Base-by-base conservation (phyloP, 2,113 vertebrate species). In the Lucifuga dentata region DNA sequence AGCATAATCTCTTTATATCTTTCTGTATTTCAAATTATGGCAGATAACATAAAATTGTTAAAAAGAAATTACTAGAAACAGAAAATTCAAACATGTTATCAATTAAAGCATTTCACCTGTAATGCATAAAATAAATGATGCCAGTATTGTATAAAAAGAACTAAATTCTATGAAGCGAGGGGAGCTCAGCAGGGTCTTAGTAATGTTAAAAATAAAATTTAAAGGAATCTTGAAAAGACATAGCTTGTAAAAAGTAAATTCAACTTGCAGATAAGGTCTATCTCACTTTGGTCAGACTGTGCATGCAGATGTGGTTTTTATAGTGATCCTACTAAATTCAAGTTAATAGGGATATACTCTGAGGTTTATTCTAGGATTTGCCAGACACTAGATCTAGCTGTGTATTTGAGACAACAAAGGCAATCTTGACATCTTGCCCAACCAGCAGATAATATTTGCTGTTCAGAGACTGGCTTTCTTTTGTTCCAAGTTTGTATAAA, bases 351-450 rank as follows among this genome's bases (percentile, higher is more conserved):
- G 79, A 87, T 86, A 83, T 85, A 90, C 84, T 85, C 59, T 73
- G 68, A 78, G 78, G 67, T 90, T 91, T 88, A 89, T 90, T 91
- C 83, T 87, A 83, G 87, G 90, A 91, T 90, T 92, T 92, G 73
- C 80, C 76, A 78, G 83, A 89, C 86, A 91, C 50, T 75, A 60
- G 84, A 80, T 84, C 81, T 76, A 67, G 83, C 85, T 71, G 76
- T 77, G 72, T 81, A 87, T 92, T 90, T 90, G 88, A 94, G 88
- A 92, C 87, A 92, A 92, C 90, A 92, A 91, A 92, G 83, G 77
- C 91, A 92, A 90, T 91, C 90, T 93, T 92, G 91, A 94, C 92
- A 92, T 92, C 89, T 91, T 92, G 90, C 91, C 92, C 92, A 73
- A 86, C 84, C 89, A 90, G 90, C 87, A 92, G 87, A 92, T 93